These are phyloP conservation scores for Sepioteuthis lessoniana DNA, from an alignment of 2,888 invertebrate genomes.

Conservation along the genomic window DNA sequence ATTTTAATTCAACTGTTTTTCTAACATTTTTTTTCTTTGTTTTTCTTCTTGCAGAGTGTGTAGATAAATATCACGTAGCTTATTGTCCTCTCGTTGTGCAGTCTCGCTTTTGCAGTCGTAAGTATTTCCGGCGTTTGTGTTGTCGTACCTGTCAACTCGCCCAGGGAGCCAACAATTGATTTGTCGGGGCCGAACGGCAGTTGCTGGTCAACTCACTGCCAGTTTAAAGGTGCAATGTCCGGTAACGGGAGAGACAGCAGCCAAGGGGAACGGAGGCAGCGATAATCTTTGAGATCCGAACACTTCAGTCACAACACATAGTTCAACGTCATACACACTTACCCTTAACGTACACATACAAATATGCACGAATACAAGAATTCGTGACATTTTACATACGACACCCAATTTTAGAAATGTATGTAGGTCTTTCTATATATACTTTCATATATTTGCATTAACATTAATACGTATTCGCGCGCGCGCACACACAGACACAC, in stretches of 20 bases:
- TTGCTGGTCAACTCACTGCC: neutral
- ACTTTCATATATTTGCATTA: neutral
- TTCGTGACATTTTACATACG: too few species aligned
- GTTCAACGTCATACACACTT: too few species aligned
- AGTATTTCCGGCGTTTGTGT: constrained; percentile 72
- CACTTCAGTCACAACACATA: too few species aligned
- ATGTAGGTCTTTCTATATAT: too few species aligned
- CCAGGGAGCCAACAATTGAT: constrained; percentile 38
- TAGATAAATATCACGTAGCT: constrained; percentile 70
- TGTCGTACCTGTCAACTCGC: constrained; percentile 66
- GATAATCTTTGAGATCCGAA: neutral
- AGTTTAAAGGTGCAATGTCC: neutral
- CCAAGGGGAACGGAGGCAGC: neutral
- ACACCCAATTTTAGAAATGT: too few species aligned
- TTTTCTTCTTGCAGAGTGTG: constrained; percentile 63
- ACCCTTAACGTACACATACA: too few species aligned
- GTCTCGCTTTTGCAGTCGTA: constrained; percentile 69
- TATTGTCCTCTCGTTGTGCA: constrained; percentile 72
- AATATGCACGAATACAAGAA: too few species aligned
- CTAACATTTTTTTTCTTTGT: neutral
- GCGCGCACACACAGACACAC: neutral
- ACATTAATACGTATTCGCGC: neutral
- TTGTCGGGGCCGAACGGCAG: neutral
- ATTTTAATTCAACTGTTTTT: too few species aligned
- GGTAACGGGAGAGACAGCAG: neutral